phyloP scores from a whole-genome alignment of 92 coral and sea anemone species.

The Paragorgia papillata region DNA sequence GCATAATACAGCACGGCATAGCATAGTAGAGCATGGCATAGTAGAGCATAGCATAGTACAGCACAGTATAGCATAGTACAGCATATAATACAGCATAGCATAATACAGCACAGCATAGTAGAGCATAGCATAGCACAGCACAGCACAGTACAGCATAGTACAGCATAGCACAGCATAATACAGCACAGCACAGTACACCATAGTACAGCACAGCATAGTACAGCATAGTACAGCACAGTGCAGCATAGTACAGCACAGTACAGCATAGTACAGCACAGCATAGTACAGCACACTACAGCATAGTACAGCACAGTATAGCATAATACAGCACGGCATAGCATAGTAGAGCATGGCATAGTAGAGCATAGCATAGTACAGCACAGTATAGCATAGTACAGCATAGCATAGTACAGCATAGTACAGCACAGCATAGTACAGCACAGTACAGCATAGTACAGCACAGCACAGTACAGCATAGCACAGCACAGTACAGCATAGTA shows the following conservation, averaged over 20 bases:
- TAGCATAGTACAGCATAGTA: conserved; percentile 38
- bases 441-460: conserved; percentile 31
- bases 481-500: conserved; percentile 29
- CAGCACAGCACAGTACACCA: conserved; percentile 41
- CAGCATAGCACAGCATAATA: conserved; percentile 24
- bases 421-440: conserved; percentile 47
- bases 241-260: conserved; percentile 38
- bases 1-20: conserved; percentile 25
- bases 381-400: conserved; percentile 33
- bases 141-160: conserved; percentile 20
- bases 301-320: conserved; percentile 50
- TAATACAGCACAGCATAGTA: conserved; percentile 27
- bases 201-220: conserved; percentile 46
- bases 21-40: conserved; percentile 35
- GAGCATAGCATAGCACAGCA: conserved; percentile 28
- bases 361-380: conserved; percentile 24
- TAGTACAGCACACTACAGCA: conserved; percentile 43
- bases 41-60: conserved; percentile 27
- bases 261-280: conserved; percentile 36
- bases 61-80: no score
- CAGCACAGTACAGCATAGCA: conserved; percentile 43
- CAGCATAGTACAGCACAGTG: conserved; percentile 43
- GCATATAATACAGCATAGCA: conserved; percentile 44
- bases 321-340: conserved; percentile 46
- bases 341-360: conserved; percentile 47